Conservation (phyloP, 2,888 invertebrate genomes). For the Nipponacmea schrenckii region DNA sequence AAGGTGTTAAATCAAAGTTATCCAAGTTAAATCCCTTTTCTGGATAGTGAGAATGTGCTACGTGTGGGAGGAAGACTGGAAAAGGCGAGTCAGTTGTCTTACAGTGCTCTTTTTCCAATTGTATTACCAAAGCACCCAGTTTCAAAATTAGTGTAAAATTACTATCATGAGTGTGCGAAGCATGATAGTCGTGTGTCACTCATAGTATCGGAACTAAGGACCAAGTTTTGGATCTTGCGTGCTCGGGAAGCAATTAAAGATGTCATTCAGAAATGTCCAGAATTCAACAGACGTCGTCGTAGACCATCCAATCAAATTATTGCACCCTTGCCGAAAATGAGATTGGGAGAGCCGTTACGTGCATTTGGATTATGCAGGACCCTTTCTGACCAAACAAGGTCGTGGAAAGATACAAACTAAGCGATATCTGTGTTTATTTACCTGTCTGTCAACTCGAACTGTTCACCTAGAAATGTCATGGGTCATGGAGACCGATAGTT, state of each 20-base stretch:
- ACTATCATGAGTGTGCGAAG: not conserved
- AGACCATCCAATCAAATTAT: not conserved
- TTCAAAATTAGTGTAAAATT: slow-evolving; percentile 16
- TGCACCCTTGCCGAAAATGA: not conserved
- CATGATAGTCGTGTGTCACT: too few relatives aligned
- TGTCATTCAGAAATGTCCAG: not conserved
- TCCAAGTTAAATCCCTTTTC: not conserved
- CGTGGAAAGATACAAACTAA: too few relatives aligned
- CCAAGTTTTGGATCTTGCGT: slow-evolving; percentile 25
- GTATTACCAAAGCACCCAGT: slow-evolving; percentile 23
- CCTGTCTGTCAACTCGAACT: slow-evolving; percentile 23
- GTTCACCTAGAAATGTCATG: slow-evolving; percentile 18
- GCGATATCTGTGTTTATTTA: slow-evolving; percentile 29
- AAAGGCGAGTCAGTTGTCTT: slow-evolving; percentile 13
- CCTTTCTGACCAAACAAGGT: slow-evolving; percentile 21
- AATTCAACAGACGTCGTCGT: slow-evolving; percentile 11
- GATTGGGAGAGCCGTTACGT: not conserved
- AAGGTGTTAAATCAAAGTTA: not conserved
- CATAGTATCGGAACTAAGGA: slow-evolving; percentile 12
- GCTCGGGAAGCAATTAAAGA: slow-evolving; percentile 22
- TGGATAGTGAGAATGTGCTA: slow-evolving; percentile 9
- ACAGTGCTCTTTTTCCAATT: slow-evolving; percentile 19
- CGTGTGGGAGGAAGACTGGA: slow-evolving; percentile 16
- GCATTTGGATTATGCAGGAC: slow-evolving; percentile 29
- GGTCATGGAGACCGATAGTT: slow-evolving; percentile 13